Evolutionary conservation across 2,113 vertebrate species (phyloP).

Genomic region (Lanius collurio): DNA sequence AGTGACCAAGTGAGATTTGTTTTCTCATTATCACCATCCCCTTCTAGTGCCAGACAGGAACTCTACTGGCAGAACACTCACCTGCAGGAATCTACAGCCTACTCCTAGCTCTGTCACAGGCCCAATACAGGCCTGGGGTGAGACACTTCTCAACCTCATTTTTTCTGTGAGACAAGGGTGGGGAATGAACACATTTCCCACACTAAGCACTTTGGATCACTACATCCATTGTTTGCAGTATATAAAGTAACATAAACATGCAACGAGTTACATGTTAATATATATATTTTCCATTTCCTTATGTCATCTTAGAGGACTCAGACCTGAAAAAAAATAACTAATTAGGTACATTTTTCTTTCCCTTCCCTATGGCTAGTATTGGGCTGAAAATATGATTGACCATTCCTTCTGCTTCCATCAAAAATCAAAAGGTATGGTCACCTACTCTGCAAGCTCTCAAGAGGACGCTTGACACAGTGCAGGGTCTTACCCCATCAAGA

Average conservation of each 20-base stretch:
- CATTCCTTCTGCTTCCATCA: neutral
- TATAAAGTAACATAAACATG: neutral
- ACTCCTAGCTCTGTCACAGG: neutral
- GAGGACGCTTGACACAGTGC: neutral
- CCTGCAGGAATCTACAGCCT: neutral
- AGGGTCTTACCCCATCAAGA: neutral
- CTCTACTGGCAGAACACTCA: neutral
- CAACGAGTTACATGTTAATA: neutral
- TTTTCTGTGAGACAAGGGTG: neutral
- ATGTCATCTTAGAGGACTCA: neutral
- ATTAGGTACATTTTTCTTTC: neutral
- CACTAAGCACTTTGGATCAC: neutral
- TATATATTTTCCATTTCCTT: neutral
- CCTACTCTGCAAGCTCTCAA: neutral
- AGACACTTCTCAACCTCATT: neutral
- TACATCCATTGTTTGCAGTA: neutral
- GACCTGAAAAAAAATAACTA: rapidly evolving
- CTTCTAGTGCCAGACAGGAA: neutral
- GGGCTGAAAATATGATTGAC: neutral
- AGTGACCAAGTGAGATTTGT: neutral
- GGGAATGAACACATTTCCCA: neutral
- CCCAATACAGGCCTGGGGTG: neutral
- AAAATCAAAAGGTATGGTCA: neutral
- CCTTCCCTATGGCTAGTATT: neutral
- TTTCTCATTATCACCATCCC: neutral